Conservation (phyloP, 2,797 vertebrate genomes). For the Sebastes variabilis region DNA sequence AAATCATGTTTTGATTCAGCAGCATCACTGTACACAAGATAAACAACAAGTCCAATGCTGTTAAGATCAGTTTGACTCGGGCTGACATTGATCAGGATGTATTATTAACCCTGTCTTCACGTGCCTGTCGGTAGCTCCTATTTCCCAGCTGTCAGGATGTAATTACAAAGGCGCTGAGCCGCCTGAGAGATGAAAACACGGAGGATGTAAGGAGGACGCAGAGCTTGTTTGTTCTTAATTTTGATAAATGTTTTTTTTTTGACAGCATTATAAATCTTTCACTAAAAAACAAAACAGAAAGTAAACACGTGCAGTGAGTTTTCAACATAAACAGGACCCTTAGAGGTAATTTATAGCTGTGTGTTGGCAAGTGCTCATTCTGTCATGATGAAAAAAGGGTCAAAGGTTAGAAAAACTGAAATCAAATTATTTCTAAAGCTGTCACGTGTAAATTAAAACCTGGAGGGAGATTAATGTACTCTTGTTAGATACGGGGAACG, state of each 20-base stretch:
- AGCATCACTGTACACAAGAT: slow-evolving; percentile 8
- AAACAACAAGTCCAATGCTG: slow-evolving; percentile 18
- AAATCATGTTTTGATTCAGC: slow-evolving; percentile 9
- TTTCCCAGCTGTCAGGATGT: slow-evolving; percentile 40
- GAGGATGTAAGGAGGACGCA: slow-evolving; percentile 21
- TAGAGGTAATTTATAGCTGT: neutral
- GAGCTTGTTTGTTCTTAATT: slow-evolving; percentile 23
- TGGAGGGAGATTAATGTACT: neutral
- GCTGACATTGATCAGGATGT: slow-evolving; percentile 33
- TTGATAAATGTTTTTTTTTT: slow-evolving; percentile 6
- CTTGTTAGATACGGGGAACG: neutral
- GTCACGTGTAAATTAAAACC: neutral
- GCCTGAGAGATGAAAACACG: slow-evolving; percentile 25
- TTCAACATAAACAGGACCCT: neutral
- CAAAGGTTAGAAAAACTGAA: neutral
- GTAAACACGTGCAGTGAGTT: neutral
- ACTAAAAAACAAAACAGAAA: neutral
- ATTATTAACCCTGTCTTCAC: slow-evolving; percentile 50
- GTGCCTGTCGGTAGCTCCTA: slow-evolving; percentile 6
- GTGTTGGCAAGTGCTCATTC: neutral
- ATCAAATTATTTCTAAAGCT: neutral
- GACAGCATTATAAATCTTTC: slow-evolving; percentile 29
- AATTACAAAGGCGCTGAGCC: slow-evolving; percentile 45
- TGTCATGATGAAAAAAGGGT: neutral
- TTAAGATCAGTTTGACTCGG: slow-evolving; percentile 40